Base-by-base conservation (phyloP, 2,888 invertebrate genomes). In the Sarcophaga rosellei region DNA sequence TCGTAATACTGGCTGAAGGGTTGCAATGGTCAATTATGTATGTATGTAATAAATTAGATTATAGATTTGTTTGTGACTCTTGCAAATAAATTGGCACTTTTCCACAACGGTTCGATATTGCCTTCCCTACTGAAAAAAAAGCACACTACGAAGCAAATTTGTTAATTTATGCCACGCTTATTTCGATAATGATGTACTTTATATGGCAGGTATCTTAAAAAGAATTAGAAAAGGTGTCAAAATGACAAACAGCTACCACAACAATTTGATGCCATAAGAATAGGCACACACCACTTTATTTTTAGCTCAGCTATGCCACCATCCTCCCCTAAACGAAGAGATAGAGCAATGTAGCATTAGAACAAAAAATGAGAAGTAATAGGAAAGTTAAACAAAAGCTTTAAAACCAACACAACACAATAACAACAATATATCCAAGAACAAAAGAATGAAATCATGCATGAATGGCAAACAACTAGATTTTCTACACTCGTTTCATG, bases 231-330 rank as follows among this genome's bases (percentile, higher is more conserved):
- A 75, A 57, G 61, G 21, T 62, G 63, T 68, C 66, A 25, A 72
- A 76, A 76, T 72, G 70, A 82, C 47, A 82, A 68, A 77, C 66
- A 61, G 63, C 74, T 69, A 63, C 74, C 74, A 84, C 63, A 74
- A 59, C 25, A 74, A 74, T 69, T 65, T 45, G 47, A 73, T 77
- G 25, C 66, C 12, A 77, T 47, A 65, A 66, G 53, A 72, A 23
- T n/a, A 47, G 70, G 72, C 65, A 47, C 57, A 63, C 73, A 63
- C 63, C 83, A 74, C 69, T 45, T 73, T 53, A 61, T 68, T 25
- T 25, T 25, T 5, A 25, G 4, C 63, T 45, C 23, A 65, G 0
- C 21, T 45, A 25, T 53, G 20, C 61, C 59, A 76, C 21, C 21
- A 53, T 17, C 44, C 23, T 35, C 35, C 35, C 35, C 35, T 35